Evolutionary conservation across 2,888 invertebrate species (phyloP).

Genomic region (Epsilonema sp.): DNA sequence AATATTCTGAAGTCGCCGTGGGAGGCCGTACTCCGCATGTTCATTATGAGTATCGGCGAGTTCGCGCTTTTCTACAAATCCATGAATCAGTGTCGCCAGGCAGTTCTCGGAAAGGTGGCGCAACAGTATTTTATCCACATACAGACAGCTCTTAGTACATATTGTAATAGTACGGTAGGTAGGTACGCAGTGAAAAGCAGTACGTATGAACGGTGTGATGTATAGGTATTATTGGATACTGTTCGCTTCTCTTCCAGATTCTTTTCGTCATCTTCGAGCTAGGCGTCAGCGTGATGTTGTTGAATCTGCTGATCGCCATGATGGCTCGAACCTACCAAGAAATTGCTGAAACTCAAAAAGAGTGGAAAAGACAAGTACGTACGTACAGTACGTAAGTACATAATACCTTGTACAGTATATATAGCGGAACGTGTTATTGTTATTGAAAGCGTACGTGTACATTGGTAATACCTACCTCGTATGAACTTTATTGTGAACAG

Average conservation of each 20-base stretch:
- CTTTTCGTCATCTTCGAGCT: conserved; percentile 93
- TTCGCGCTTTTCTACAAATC: conserved; percentile 84
- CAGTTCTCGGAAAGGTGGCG: conserved; percentile 35
- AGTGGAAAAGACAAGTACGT: conserved; percentile 72
- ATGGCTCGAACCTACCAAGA: conserved; percentile 98
- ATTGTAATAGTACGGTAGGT: too few species aligned
- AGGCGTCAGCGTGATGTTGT: conserved; percentile 74
- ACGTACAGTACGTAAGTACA: not conserved
- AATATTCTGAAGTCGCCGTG: conserved; percentile 43
- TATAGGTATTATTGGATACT: too few species aligned
- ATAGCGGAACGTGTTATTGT: not conserved
- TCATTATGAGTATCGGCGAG: conserved; percentile 88
- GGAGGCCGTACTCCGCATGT: conserved; percentile 92
- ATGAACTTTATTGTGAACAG: too few species aligned
- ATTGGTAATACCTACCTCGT: not conserved
- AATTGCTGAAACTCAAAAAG: conserved; percentile 85
- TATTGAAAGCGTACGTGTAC: not conserved
- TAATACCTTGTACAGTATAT: not conserved
- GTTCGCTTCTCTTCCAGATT: too few species aligned
- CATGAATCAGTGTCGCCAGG: conserved; percentile 54
- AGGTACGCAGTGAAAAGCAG: too few species aligned
- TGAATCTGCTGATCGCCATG: conserved; percentile 98
- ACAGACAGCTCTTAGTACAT: too few species aligned
- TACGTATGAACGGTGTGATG: too few species aligned
- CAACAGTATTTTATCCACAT: not conserved